Evolutionary conservation across 1,140 invertebrate genomes (phyloP), one percentile per base, ranked within the genome.

Genomic region (Homalodisca vitripennis): DNA sequence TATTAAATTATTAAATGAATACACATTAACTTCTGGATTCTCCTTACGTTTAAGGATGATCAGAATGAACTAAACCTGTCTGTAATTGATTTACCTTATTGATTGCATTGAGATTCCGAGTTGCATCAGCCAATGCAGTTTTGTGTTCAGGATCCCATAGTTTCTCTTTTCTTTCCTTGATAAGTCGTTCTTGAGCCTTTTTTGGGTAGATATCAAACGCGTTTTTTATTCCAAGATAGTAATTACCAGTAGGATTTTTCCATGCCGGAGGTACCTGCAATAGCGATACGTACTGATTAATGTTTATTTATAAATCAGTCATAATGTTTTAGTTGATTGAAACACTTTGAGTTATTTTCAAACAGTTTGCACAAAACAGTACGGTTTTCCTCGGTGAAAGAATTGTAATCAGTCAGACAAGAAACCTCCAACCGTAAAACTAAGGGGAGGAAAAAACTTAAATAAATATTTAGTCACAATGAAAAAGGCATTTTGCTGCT

Each of bases 151-250:
- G 86, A 79, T 97, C 92, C 94, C 95, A 98, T 13, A 85, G 75
- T 74, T 91, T 90, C 75, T 94, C 90, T 74, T 94, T 94, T 14
- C 89, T 83, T 72, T 95, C 90, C 69, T 89, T 89, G 67, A 88
- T 83, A n/a, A 98, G 86, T 70, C 94, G 85, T 71, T 98, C 94
- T 69, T 87, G 86, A 14, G 98, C 81, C 75, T 88, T 87, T 66
- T 87, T 84, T 0, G 96, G 93, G 79, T 97, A 98, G 17, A 99
- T 80, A 72, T 93, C 91, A 81, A 88, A 95, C 24, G 90, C 87
- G 78, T 89, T 88, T 78, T 98, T 94, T 0, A 97, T 81, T 62
- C 97, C 97, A 62, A 95, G 80, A 69, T 93, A 88, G 82, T 89
- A 97, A 71, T 89, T 84, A 64, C 91, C 90, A 32, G 84, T 85